Conservation (phyloP, 1,140 invertebrate genomes). For the Maconellicoccus hirsutus region DNA sequence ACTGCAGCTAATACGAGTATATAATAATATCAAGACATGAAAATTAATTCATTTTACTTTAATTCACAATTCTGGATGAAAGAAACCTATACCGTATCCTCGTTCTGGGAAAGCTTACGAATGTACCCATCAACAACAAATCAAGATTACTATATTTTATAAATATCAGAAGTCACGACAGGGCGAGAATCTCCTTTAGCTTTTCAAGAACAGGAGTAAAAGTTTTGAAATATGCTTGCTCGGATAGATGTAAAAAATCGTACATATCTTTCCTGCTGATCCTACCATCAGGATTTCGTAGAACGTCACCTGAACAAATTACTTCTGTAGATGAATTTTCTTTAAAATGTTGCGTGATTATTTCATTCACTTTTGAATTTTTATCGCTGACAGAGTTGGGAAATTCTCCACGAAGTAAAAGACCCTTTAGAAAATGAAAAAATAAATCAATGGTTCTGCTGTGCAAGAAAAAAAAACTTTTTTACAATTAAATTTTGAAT, state of each 20-base stretch:
- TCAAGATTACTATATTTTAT: too few species aligned
- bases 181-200: constrained; percentile 50
- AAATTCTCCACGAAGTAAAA: constrained; percentile 69
- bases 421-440: constrained; percentile 47
- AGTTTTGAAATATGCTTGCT: constrained; percentile 66
- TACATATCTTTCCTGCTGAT: constrained; percentile 79
- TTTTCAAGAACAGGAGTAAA: constrained; percentile 70
- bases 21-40: too few species aligned
- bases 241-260: constrained; percentile 76
- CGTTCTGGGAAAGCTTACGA: too few species aligned
- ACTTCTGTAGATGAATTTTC: constrained; percentile 51
- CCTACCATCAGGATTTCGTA: constrained; percentile 60
- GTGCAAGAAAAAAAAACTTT: background rate
- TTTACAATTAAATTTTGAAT: background rate
- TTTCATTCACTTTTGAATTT: constrained; percentile 57
- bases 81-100: too few species aligned
- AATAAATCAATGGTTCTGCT: background rate
- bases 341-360: constrained; percentile 48
- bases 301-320: constrained; percentile 58
- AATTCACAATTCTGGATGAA: too few species aligned
- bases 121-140: too few species aligned
- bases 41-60: too few species aligned
- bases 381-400: constrained; percentile 66
- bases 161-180: background rate
- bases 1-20: too few species aligned